phyloP scores from a whole-genome alignment of 1,140 invertebrate genomes.

The Drosophila subobscura region DNA sequence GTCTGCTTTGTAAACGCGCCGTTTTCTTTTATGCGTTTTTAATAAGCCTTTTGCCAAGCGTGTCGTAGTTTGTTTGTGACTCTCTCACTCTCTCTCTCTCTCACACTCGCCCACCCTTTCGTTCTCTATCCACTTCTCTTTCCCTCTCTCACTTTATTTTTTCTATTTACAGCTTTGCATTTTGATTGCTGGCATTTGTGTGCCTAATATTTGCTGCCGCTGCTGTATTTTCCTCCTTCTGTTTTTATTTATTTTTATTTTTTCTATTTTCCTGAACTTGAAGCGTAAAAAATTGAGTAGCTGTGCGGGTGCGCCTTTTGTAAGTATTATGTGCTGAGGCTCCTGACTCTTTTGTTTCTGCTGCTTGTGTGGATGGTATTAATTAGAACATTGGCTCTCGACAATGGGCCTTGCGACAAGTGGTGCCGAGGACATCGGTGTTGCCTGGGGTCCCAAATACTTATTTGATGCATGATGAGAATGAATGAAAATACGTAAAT shows the following conservation, averaged over 20 bases:
- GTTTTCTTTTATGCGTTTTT: slow-evolving; percentile 82
- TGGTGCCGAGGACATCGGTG: not conserved
- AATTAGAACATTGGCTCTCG: slow-evolving; percentile 28
- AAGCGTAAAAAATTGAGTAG: slow-evolving; percentile 62
- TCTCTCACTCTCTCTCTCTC: slow-evolving; percentile 16
- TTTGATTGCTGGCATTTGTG: slow-evolving; percentile 74
- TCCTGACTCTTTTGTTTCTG: slow-evolving; percentile 8
- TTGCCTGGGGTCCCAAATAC: too few relatives aligned
- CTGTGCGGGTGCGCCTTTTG: slow-evolving; percentile 27
- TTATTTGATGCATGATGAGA: too few relatives aligned
- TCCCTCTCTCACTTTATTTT: slow-evolving; percentile 22
- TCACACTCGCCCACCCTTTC: slow-evolving; percentile 1
- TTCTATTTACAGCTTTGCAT: slow-evolving; percentile 68
- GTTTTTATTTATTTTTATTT: slow-evolving; percentile 16
- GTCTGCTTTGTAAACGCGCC: slow-evolving; percentile 75
- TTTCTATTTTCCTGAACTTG: slow-evolving; percentile 54
- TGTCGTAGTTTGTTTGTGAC: slow-evolving; percentile 68
- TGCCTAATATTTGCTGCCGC: slow-evolving; percentile 40
- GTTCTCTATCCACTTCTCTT: too few relatives aligned
- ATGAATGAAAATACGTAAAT: too few relatives aligned
- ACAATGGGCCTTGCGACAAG: slow-evolving; percentile 10
- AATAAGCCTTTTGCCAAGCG: slow-evolving; percentile 77
- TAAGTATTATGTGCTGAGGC: slow-evolving; percentile 13
- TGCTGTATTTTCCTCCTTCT: slow-evolving; percentile 25
- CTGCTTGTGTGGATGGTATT: slow-evolving; percentile 20